Percentiles rank a stretch among this genome's conserved stretches.
Conservation (phyloP, 2,797 vertebrate genomes). For the Paratrypauchen microcephalus region DNA sequence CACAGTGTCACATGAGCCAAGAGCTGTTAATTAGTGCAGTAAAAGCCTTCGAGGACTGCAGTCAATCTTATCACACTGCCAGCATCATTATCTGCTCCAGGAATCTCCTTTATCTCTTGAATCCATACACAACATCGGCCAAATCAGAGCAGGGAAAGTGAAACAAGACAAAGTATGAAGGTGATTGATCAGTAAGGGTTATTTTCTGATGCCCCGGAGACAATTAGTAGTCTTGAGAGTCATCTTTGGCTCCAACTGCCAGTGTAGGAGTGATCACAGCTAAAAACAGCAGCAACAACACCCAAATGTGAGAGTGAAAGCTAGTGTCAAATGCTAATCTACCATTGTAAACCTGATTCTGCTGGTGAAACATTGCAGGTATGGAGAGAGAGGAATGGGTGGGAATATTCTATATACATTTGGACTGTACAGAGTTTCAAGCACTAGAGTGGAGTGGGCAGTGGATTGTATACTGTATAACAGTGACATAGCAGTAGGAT, state of each 20-base stretch:
- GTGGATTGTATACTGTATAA: conserved; percentile 38
- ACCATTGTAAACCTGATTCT: conserved; percentile 31
- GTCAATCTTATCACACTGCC: conserved; percentile 40
- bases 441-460: conserved; percentile 25
- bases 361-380: conserved; percentile 29
- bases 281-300: conserved; percentile 69
- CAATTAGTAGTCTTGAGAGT: conserved; percentile 70
- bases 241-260: conserved; percentile 58
- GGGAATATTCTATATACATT: conserved; percentile 26
- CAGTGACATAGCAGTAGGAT: conserved; percentile 18
- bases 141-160: conserved; percentile 11
- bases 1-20: conserved; percentile 45
- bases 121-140: not conserved
- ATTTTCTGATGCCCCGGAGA: conserved; percentile 61
- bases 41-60: conserved; percentile 25
- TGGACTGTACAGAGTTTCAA: conserved; percentile 24
- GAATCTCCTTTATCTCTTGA: conserved; percentile 12
- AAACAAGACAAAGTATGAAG: conserved; percentile 24
- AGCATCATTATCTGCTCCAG: conserved; percentile 29
- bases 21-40: conserved; percentile 52
- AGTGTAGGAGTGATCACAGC: conserved; percentile 67
- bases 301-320: conserved; percentile 60
- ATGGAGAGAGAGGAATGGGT: conserved; percentile 20
- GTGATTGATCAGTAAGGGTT: conserved; percentile 57
- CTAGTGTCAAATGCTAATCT: conserved; percentile 52